Evolutionary conservation across 2,888 invertebrate genomes (phyloP), one percentile per base, ranked within the genome.

Genomic region (Osmoderma eremita): DNA sequence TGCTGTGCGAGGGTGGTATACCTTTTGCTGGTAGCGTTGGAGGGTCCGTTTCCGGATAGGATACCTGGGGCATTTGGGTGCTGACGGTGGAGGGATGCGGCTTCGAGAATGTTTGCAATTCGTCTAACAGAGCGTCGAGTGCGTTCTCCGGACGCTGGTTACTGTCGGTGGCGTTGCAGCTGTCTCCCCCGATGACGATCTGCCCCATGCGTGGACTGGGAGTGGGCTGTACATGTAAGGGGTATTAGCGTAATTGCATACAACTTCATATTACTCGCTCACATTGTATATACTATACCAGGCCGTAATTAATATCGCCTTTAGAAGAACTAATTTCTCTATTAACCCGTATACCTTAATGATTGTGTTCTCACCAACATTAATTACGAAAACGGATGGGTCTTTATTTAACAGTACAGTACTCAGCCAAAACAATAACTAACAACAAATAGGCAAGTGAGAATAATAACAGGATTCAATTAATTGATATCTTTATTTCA

Each of bases 81-180:
- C 72, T 76, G 22, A 75, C 75, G 54, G 75, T 72, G 50, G 74
- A 73, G 38, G 74, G 69, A 70, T 80, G 84, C 58, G 94, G 94
- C 80, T 91, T 90, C 64, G 94, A 90, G 83, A 94, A 94, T 36
- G 94, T 94, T 83, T 95, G 94, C 73, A 95, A 87, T 83, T 95
- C 95, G 83, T 94, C 94, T 92, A 95, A 85, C 91, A 95, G 84
- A 90, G 94, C 94, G 90, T 95, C 95, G 92, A 95, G 94, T 90
- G 95, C 94, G 91, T 95, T 95, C 90, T 95, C 94, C 88, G 93
- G 87, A 85, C 91, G 90, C 84, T 87, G 86, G 83, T 75, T 74
- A 80, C 84, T 79, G 85, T 85, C 84, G 83, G 83, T 67, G 84
- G 82, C 65, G 85, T 78, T 80, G 84, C 84, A 80, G 84, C 83